Conservation (phyloP, 2,888 invertebrate genomes). For the Oxytorus armatus region DNA sequence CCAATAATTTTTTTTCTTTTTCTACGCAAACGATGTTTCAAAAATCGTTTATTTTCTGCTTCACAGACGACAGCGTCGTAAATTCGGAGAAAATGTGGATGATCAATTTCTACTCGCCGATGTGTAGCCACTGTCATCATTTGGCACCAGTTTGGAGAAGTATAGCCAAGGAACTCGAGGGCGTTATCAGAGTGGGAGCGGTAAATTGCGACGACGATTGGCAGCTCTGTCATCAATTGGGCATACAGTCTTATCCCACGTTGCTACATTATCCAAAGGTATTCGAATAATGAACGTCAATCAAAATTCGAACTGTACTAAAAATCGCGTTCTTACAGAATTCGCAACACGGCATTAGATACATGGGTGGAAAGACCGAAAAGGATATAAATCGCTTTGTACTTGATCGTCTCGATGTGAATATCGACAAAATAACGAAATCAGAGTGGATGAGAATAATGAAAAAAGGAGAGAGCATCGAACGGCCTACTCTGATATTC, state of each 20-base stretch:
- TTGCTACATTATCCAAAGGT: slow-evolving; percentile 89
- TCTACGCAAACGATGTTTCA: background rate
- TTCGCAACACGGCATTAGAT: slow-evolving; percentile 74
- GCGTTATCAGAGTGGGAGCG: slow-evolving; percentile 91
- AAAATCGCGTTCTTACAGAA: slow-evolving; percentile 68
- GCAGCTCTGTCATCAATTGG: slow-evolving; percentile 90
- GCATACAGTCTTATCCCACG: slow-evolving; percentile 91
- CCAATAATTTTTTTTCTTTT: background rate
- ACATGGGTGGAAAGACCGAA: slow-evolving; percentile 72
- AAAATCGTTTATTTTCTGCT: slow-evolving; percentile 45
- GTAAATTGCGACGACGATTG: slow-evolving; percentile 96
- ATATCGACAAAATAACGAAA: slow-evolving; percentile 74
- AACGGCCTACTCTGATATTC: slow-evolving; percentile 76
- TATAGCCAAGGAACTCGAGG: slow-evolving; percentile 91
- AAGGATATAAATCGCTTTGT: slow-evolving; percentile 75
- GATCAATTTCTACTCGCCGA: slow-evolving; percentile 95
- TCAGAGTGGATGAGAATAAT: slow-evolving; percentile 73
- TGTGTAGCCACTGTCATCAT: slow-evolving; percentile 93
- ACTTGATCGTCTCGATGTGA: slow-evolving; percentile 74
- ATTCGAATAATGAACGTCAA: slow-evolving; percentile 39
- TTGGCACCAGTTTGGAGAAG: slow-evolving; percentile 93
- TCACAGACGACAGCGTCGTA: slow-evolving; percentile 84
- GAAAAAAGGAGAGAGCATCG: slow-evolving; percentile 68
- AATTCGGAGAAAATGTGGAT: slow-evolving; percentile 91
- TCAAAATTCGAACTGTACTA: background rate